Evolutionary conservation across 1,140 invertebrate genomes (phyloP).

Genomic region (Laupala kohalensis): DNA sequence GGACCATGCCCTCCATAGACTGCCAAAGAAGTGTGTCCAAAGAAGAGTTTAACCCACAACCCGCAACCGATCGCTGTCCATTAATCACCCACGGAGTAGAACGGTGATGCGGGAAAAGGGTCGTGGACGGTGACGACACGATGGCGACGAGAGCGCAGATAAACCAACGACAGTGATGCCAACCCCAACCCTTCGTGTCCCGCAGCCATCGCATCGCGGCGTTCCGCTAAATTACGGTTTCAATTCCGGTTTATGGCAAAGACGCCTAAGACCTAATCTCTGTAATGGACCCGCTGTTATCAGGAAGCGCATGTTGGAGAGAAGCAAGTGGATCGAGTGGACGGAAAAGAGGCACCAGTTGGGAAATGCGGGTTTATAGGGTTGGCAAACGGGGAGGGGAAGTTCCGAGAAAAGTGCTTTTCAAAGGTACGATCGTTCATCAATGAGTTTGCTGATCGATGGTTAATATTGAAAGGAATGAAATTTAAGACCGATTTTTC

Average conservation of each 20-base stretch:
- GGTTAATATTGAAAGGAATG: too few relatives aligned
- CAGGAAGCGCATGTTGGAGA: background rate
- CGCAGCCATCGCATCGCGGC: background rate
- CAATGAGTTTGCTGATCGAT: too few relatives aligned
- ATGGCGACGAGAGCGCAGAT: background rate
- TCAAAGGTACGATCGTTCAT: too few relatives aligned
- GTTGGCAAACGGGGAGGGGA: too few relatives aligned
- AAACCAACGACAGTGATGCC: background rate
- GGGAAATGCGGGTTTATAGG: too few relatives aligned
- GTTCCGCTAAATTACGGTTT: background rate
- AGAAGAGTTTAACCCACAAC: background rate
- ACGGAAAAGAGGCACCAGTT: too few relatives aligned
- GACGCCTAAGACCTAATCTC: background rate
- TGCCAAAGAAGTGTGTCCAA: background rate
- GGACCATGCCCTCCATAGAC: background rate
- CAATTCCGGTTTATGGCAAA: background rate
- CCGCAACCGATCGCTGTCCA: background rate
- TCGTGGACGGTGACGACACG: too few relatives aligned
- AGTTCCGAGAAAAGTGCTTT: too few relatives aligned
- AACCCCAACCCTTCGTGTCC: too few relatives aligned
- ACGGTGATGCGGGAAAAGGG: too few relatives aligned
- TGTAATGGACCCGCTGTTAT: background rate
- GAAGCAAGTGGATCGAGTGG: too few relatives aligned
- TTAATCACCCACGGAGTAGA: background rate
- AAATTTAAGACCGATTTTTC: too few relatives aligned